Base-by-base conservation (phyloP, 1,140 invertebrate species). In the Cydia pomonella region DNA sequence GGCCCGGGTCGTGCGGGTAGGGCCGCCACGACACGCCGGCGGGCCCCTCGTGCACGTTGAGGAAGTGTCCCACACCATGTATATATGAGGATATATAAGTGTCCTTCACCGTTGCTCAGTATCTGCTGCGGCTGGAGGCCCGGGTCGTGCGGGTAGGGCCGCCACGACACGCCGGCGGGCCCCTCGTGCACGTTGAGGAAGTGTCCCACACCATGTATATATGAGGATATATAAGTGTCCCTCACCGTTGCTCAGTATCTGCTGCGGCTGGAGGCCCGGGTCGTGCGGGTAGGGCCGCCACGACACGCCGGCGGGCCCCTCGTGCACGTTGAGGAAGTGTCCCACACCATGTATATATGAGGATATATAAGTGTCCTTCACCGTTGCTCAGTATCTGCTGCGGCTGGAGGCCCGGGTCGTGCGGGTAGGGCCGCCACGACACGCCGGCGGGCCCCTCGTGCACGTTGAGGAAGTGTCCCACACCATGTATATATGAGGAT, bases 181-280 rank as follows among this genome's bases (percentile, higher is more conserved):
- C n/a, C 97, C 94, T 99, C 99, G 92, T 99, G n/a, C n/a, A n/a
- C n/a, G 99, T 99, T 99, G 21, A 99, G 94, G 93, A 97, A 99
- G 69, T 97, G 95, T 3, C 99, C 99, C 78, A 99, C 97, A 9
- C 99, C 99, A 91, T 99, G 99, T 0, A n/a, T n/a, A n/a, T n/a
- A n/a, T n/a, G n/a, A n/a, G n/a, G n/a, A 33, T 33, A 33, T 29
- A 29, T 9, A 47, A 47, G 12, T 16, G 44, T 16, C 44, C 1
- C 88, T 92, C 93, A 97, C 97, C 98, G 92, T 99, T 98, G 1
- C 98, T 99, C 27, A 99, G 89, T 84, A 99, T 97, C 96, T 98
- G 98, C 69, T 97, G 96, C 33, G 96, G 94, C 86, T 97, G 94
- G 23, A 99, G 93, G 2, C 98, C 97, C 9, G 97, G 96, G 89